These are phyloP conservation scores for Calliphora vomitoria DNA, from an alignment of 2,888 invertebrate species.

Conservation along the genomic window DNA sequence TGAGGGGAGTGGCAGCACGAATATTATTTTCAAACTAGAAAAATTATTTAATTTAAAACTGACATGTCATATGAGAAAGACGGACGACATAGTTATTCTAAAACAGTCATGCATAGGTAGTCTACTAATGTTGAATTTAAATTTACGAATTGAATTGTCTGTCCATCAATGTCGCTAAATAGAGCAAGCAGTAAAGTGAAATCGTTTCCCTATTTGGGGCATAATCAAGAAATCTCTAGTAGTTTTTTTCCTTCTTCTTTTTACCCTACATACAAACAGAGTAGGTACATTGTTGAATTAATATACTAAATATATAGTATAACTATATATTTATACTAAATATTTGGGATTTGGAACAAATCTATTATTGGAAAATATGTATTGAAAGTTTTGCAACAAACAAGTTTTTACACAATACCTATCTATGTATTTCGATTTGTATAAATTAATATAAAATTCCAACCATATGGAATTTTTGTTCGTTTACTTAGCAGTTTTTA, in stretches of 20 bases:
- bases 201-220: neutral
- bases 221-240: neutral
- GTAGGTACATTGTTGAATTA: no score
- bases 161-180: neutral
- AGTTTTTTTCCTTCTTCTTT: neutral
- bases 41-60: neutral
- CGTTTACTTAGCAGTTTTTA: neutral
- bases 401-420: neutral
- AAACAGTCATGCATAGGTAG: no score
- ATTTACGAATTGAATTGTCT: neutral
- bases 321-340: no score
- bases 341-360: no score
- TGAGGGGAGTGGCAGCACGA: slow-evolving; percentile 28
- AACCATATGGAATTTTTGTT: slow-evolving; percentile 20
- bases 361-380: no score
- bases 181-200: slow-evolving; percentile 2
- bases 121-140: neutral
- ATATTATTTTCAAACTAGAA: neutral
- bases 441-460: slow-evolving; percentile 16
- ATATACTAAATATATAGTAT: no score
- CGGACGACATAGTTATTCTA: no score
- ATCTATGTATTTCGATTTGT: neutral
- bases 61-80: neutral
- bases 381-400: neutral
- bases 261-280: no score